Conservation (phyloP, 2,113 vertebrate species). For the Silurus glanis region DNA sequence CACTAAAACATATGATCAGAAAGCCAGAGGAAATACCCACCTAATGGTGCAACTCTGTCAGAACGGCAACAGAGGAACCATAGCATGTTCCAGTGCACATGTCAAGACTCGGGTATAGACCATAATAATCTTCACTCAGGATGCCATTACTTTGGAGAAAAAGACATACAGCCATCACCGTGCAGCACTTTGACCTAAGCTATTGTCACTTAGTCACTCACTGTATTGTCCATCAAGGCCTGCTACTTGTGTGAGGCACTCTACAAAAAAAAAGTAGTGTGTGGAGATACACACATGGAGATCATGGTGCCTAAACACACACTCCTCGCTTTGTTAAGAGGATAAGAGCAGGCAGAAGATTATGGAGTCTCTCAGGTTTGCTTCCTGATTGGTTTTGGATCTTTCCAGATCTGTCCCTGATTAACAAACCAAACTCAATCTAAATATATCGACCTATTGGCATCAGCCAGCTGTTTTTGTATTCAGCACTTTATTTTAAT, state of each 20-base stretch:
- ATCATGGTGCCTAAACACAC: constrained; percentile 40
- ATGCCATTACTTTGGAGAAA: constrained; percentile 1
- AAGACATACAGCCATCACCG: neutral
- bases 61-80: constrained; percentile 83
- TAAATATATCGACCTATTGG: constrained; percentile 58
- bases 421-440: constrained; percentile 60
- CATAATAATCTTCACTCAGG: constrained; percentile 45
- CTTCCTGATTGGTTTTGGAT: constrained; percentile 61
- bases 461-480: constrained; percentile 24
- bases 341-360: constrained; percentile 82
- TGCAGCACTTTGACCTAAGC: neutral
- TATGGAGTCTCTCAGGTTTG: constrained; percentile 67
- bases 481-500: neutral
- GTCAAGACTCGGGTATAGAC: constrained; percentile 60
- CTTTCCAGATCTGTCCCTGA: constrained; percentile 58
- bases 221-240: neutral
- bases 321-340: constrained; percentile 76
- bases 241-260: neutral
- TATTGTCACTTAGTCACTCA: neutral
- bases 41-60: constrained; percentile 81
- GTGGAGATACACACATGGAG: constrained; percentile 4
- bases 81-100: constrained; percentile 81
- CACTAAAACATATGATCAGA: neutral
- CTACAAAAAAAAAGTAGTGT: neutral
- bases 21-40: constrained; percentile 69